Conservation (phyloP, 2,888 invertebrate species). For the Slavum lentiscoides region DNA sequence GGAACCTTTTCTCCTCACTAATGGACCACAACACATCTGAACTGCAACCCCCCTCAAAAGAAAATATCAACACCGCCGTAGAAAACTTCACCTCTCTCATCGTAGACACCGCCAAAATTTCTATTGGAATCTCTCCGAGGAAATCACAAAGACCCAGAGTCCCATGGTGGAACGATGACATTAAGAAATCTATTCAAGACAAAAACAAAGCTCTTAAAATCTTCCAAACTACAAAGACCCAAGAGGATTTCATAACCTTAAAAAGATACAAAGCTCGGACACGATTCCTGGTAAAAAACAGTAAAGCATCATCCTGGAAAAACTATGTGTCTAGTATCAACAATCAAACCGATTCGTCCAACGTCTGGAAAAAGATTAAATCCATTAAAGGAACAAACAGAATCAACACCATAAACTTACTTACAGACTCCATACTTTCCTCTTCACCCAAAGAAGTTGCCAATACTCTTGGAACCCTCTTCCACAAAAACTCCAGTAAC, state of each 20-base stretch:
- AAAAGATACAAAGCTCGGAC: not conserved
- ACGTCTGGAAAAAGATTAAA: not conserved
- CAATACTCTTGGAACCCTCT: not conserved
- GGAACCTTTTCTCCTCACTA: not conserved
- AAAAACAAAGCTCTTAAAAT: not conserved
- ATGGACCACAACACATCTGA: not conserved
- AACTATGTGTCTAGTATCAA: not conserved
- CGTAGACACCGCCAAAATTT: not conserved
- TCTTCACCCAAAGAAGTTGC: not conserved
- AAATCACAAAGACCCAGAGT: not conserved
- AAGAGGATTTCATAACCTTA: not conserved
- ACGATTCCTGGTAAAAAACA: not conserved
- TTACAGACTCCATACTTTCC: not conserved
- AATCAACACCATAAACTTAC: not conserved
- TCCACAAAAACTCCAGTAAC: not conserved
- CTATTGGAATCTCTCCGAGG: not conserved
- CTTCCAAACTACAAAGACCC: not conserved
- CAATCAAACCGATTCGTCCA: not conserved
- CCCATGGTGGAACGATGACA: constrained; percentile 6
- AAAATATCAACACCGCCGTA: not conserved
- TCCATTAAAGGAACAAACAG: not conserved
- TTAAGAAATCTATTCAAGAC: not conserved
- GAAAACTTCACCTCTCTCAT: not conserved
- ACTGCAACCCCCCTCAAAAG: not conserved
- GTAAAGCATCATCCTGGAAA: not conserved